Base-by-base conservation (phyloP, 2,797 vertebrate species). In the Tachyglossus aculeatus region DNA sequence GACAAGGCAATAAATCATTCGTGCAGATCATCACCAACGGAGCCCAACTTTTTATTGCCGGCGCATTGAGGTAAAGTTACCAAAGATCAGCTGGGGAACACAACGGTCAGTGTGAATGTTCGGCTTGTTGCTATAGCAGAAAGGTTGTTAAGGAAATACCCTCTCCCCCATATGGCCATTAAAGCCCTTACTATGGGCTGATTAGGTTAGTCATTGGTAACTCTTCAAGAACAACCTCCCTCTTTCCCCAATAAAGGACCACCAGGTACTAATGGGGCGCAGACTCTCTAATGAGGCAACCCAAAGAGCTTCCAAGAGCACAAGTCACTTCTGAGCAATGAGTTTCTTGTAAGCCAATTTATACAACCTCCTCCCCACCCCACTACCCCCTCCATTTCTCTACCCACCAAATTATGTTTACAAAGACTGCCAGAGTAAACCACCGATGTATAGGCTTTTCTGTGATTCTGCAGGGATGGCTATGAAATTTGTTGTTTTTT, bases 1-100 rank as follows among this genome's bases (percentile, higher is more conserved):
- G 39, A 61, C 61, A 70, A 78, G 74, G 41, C 27, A 69, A 77
- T 85, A 89, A 83, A 75, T 77, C 72, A 34, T 75, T 47, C 61
- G 29, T 27, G 14, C 59, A 72, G 58, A 63, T 88, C 80, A 80
- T 76, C 73, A 69, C 59, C 80, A 64, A 13, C 40, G 25, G 21
- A n/a, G 24, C 22, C 24, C 25, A 19, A 14, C 53, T 65, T 82
- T 84, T 79, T 71, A 47, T 48, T 48, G 55, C 21, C 0, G 71
- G 52, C 65, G 34, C 53, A 25, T 51, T 32, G 55, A 48, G 19
- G 21, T 61, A 52, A 34, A 69, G 10, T 73, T 64, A 55, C 34
- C 52, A 51, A 15, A 39, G 11, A 8, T 50, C 80, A 61, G 32
- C 32, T 21, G 29, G 33, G 59, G 25, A 69, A 16, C 47, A 12